Percentiles rank a stretch among this genome's conserved stretches.
Conservation (phyloP, 1,140 invertebrate genomes). For the Myzus persicae region DNA sequence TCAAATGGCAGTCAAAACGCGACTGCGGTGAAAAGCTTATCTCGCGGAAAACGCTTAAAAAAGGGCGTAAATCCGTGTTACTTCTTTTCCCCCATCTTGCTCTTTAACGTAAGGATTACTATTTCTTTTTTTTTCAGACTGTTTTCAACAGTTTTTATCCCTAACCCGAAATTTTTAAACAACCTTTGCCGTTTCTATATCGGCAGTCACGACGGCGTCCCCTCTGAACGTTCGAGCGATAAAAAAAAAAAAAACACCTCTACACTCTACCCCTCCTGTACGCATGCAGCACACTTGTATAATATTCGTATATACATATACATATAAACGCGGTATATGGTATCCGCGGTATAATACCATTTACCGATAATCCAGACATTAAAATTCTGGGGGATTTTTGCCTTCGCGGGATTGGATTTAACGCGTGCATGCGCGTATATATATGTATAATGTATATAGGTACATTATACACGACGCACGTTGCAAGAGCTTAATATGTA, state of each 20-base stretch:
- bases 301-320: not conserved
- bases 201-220: not conserved
- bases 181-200: slow-evolving; percentile 46
- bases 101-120: slow-evolving; percentile 52
- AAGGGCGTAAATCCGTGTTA: slow-evolving; percentile 57
- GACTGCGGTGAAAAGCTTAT: slow-evolving; percentile 40
- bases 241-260: slow-evolving; percentile 18
- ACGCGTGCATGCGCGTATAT: not conserved
- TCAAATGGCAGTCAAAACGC: slow-evolving; percentile 35
- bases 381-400: slow-evolving; percentile 39
- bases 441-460: too few relatives aligned
- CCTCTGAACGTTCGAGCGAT: not conserved
- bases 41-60: slow-evolving; percentile 44
- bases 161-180: slow-evolving; percentile 49
- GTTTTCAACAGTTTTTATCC: slow-evolving; percentile 38
- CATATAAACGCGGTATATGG: not conserved
- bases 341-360: slow-evolving; percentile 26
- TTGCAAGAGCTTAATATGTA: not conserved
- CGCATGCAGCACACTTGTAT: not conserved
- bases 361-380: slow-evolving; percentile 52
- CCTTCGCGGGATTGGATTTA: slow-evolving; percentile 48
- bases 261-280: not conserved
- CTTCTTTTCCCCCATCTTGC: not conserved
- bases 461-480: not conserved
- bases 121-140: slow-evolving; percentile 17